A percentile compares a stretch with the other conserved stretches of the same genome.
Evolutionary conservation across 2,113 vertebrate species (phyloP).

Genomic region (Platichthys flesus): DNA sequence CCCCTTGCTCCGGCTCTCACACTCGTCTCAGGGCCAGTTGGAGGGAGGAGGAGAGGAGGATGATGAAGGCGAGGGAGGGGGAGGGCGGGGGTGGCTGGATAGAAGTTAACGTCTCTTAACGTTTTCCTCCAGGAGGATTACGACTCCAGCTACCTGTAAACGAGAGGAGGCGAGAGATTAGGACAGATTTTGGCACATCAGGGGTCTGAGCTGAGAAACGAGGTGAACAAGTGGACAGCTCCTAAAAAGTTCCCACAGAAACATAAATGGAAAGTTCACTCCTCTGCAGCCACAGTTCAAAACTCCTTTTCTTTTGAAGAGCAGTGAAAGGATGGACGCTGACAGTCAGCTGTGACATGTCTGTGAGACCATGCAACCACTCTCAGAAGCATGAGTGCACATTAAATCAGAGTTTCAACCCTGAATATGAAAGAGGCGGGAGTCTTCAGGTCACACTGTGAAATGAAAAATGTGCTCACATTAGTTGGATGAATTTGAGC

Average conservation of each 20-base stretch:
- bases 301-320: slow-evolving; percentile 18
- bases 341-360: too few species aligned
- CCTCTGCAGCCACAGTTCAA: slow-evolving; percentile 17
- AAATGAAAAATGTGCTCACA: not conserved
- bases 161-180: slow-evolving; percentile 1
- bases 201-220: not conserved
- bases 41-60: slow-evolving; percentile 21
- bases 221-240: not conserved
- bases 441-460: not conserved
- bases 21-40: slow-evolving; percentile 58
- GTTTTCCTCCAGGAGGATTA: slow-evolving; percentile 43
- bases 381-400: slow-evolving; percentile 5
- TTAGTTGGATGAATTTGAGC: not conserved
- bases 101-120: slow-evolving; percentile 42
- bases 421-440: not conserved
- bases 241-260: not conserved
- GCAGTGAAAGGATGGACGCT: not conserved
- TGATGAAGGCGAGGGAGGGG: slow-evolving; percentile 4
- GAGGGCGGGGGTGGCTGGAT: slow-evolving; percentile 2
- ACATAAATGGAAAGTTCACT: slow-evolving; percentile 12
- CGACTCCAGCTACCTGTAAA: slow-evolving; percentile 62
- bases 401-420: not conserved
- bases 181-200: not conserved
- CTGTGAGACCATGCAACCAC: too few species aligned
- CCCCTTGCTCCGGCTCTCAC: slow-evolving; percentile 50